Percentiles rank a stretch among this genome's conserved stretches.
These are phyloP conservation scores for Chalcis sispes DNA, from an alignment of 2,888 invertebrate species.

Conservation along the genomic window DNA sequence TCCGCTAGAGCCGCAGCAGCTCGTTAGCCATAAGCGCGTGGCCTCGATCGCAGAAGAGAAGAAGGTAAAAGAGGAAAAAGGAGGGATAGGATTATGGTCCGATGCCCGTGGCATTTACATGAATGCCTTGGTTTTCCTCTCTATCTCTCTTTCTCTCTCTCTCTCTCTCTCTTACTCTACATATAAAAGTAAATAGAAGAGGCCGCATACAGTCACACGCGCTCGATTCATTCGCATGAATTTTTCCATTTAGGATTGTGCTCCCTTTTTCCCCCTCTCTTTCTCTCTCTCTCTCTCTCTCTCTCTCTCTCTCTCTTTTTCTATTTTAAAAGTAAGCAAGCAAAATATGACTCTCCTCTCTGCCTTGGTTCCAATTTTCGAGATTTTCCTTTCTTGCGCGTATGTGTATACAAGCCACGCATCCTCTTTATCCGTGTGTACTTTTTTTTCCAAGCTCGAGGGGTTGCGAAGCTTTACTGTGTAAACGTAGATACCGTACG, in stretches of 20 bases:
- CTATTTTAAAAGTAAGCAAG: no score
- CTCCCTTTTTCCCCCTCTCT: conserved; percentile 2
- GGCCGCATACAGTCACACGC: neutral
- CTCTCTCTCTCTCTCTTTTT: no score
- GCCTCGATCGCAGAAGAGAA: no score
- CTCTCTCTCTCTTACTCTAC: neutral
- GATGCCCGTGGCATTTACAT: conserved; percentile 45
- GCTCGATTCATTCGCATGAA: conserved; percentile 28
- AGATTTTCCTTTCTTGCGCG: neutral
- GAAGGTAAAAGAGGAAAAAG: neutral
- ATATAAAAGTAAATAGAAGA: conserved; percentile 53
- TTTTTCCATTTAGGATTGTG: conserved; percentile 52
- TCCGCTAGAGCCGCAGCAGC: conserved; percentile 16
- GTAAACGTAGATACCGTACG: no score
- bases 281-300: no score
- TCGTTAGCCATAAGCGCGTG: conserved; percentile 44
- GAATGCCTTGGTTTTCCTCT: conserved; percentile 15
- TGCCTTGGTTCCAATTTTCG: neutral
- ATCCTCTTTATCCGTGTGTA: neutral
- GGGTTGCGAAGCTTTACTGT: no score
- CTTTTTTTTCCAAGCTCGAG: neutral
- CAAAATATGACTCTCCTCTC: no score
- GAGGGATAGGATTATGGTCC: conserved; percentile 16
- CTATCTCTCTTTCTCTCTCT: neutral
- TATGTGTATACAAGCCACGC: neutral